Base-by-base conservation (phyloP, 2,797 vertebrate species). In the Craterocephalus amniculus region DNA sequence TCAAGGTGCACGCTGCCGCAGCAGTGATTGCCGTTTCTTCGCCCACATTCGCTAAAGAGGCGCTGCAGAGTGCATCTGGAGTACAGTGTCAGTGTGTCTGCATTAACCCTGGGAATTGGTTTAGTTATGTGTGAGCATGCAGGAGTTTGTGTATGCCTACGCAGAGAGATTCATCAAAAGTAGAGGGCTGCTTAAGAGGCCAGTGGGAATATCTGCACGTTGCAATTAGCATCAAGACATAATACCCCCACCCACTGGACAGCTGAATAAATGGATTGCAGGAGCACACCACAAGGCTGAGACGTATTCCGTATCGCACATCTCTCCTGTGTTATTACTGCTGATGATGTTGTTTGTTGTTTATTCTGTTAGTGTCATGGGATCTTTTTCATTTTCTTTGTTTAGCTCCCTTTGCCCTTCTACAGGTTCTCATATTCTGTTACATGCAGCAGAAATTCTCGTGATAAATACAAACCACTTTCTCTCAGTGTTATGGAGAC, bases 221-320 rank as follows among this genome's bases (percentile, higher is more conserved):
- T 86, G 87, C 89, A 93, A 92, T 94, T 92, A 89, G 90, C 86
- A 87, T 93, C 89, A 90, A 88, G 90, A 88, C 81, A 88, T 89
- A 88, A 91, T 90, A 88, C 89, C 88, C 82, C 89, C 89, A 91
- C 87, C 90, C 86, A 88, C 88, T 91, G 90, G 91, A 91, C 88
- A 90, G 82, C 81, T 81, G 84, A 84, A 92, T 88, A 81, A 88
- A 88, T 92, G 85, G 73, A 83, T 81, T 84, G 40, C 76, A 65
- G 49, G 80, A 81, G 73, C 69, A 59, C 49, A 88, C 79, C 75
- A 79, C 74, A 36, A 79, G 80, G 81, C 77, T 79, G 61, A 82
- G 69, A 78, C 78, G 78, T 81, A 77, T 78, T 48, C 67, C 81
- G 68, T 57, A 67, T 83, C 72, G 79, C 70, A 40, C 79, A 72